Conservation (phyloP, 2,113 vertebrate species). For the Fregata magnificens region DNA sequence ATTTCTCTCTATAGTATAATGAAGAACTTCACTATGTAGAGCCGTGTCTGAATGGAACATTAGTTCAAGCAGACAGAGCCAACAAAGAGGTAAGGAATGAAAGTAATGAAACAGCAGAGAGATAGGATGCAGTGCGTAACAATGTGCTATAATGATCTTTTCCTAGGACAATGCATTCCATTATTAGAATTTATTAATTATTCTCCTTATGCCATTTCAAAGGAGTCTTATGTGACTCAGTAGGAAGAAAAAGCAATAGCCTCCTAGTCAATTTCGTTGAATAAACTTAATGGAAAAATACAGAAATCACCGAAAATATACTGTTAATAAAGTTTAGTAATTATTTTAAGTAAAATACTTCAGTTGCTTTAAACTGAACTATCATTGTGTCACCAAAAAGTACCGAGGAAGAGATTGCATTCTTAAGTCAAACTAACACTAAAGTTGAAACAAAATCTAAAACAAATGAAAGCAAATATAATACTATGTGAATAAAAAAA, state of each 20-base stretch:
- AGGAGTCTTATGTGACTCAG: background rate
- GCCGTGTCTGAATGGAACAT: conserved; percentile 92
- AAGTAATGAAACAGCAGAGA: background rate
- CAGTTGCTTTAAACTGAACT: background rate
- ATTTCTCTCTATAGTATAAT: conserved; percentile 85
- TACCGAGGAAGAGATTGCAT: background rate
- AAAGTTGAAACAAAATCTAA: background rate
- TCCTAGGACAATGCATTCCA: background rate
- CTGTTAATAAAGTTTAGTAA: background rate
- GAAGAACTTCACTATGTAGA: conserved; percentile 96
- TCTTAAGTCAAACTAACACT: background rate
- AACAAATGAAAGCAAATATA: background rate
- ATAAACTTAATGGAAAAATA: background rate
- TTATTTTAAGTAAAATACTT: background rate
- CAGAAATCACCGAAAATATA: background rate
- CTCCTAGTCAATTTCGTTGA: background rate
- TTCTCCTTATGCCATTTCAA: background rate
- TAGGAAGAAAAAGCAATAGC: background rate
- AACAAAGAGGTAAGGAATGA: conserved; percentile 92
- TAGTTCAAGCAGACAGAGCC: conserved; percentile 95
- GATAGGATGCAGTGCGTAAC: background rate
- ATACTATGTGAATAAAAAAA: background rate
- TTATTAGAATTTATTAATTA: conserved; percentile 39
- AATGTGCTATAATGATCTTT: background rate
- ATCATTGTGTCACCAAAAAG: background rate